Conservation (phyloP, 2,113 vertebrate genomes). For the Raja brachyura region DNA sequence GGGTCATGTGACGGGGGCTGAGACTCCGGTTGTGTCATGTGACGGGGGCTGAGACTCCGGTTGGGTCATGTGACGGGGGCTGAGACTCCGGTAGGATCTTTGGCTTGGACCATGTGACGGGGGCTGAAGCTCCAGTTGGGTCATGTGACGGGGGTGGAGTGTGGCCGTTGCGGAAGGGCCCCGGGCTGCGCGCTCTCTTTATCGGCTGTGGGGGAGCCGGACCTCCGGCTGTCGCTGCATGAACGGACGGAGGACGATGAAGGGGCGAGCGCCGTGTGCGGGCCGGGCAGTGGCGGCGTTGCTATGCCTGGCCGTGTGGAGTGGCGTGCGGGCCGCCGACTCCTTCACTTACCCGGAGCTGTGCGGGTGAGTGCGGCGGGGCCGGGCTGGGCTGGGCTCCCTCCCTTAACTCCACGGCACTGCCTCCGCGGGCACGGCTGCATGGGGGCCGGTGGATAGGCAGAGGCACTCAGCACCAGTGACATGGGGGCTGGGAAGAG, state of each 20-base stretch:
- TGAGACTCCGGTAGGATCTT: too few relatives aligned
- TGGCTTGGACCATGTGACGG: neutral
- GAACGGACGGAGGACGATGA: neutral
- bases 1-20: too few relatives aligned
- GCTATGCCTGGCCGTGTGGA: neutral
- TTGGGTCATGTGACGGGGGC: neutral
- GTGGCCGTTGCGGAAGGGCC: neutral
- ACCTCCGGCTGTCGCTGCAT: too few relatives aligned
- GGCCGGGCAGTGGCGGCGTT: neutral
- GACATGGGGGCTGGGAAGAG: neutral
- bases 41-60: too few relatives aligned
- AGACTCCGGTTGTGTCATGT: too few relatives aligned
- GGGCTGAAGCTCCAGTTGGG: neutral
- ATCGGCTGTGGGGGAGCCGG: accelerated
- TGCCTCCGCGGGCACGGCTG: too few relatives aligned
- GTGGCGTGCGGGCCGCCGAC: neutral
- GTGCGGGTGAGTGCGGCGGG: constrained; percentile 9
- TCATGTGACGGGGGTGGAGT: neutral
- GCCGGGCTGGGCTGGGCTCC: neutral
- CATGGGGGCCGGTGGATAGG: too few relatives aligned
- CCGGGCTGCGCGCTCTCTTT: neutral
- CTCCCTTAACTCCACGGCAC: neutral
- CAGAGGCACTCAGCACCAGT: too few relatives aligned
- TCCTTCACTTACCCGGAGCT: neutral
- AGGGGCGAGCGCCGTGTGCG: neutral